These are phyloP conservation scores for Heliornis fulica DNA, from an alignment of 2,113 vertebrate genomes.

Conservation along the genomic window DNA sequence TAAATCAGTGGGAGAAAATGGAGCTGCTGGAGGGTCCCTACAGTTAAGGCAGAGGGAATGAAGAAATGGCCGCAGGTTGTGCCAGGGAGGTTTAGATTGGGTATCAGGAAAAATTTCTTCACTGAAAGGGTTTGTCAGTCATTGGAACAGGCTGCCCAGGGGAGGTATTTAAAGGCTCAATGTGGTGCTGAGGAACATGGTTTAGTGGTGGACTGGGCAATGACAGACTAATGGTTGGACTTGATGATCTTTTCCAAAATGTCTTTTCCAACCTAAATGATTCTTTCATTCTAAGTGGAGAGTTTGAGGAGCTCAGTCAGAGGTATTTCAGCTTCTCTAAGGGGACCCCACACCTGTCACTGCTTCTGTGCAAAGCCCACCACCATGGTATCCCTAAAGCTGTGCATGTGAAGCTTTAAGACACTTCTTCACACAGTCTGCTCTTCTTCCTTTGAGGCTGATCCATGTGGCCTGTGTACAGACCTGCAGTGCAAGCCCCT, in stretches of 20 bases:
- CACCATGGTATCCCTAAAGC: background rate
- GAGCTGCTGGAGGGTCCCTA: background rate
- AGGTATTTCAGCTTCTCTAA: background rate
- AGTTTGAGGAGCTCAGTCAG: background rate
- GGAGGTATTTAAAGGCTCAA: too few species aligned
- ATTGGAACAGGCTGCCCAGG: too few species aligned
- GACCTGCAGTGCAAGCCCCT: background rate
- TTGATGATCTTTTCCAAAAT: too few species aligned
- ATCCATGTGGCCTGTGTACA: background rate
- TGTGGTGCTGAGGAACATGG: too few species aligned
- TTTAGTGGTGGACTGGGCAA: too few species aligned
- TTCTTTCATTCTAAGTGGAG: background rate
- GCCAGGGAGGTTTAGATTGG: too few species aligned
- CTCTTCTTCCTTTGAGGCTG: background rate
- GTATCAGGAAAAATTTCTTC: too few species aligned
- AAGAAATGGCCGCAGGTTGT: too few species aligned
- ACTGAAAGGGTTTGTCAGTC: too few species aligned
- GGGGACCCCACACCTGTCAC: background rate
- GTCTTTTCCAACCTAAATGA: too few species aligned
- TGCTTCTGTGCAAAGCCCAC: background rate
- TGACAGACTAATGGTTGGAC: too few species aligned
- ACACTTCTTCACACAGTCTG: background rate
- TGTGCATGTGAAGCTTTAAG: background rate
- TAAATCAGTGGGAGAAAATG: background rate
- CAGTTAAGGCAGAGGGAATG: background rate